These are phyloP conservation scores for Cyphomyrus plagiostoma DNA, from an alignment of 2,113 vertebrate genomes.

Conservation along the genomic window DNA sequence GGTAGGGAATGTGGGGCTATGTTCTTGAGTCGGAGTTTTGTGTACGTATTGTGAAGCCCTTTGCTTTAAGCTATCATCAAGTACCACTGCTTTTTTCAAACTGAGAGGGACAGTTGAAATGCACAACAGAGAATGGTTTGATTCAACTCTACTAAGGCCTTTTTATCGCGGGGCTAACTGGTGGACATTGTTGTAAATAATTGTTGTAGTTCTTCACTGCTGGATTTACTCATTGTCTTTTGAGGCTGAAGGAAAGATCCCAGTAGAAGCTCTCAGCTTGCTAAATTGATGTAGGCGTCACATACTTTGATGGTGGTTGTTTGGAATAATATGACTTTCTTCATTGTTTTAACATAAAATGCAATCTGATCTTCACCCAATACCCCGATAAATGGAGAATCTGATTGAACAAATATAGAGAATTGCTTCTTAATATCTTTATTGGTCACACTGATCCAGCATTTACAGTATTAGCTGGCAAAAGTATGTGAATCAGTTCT, in stretches of 20 bases:
- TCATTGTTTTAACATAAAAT: background rate
- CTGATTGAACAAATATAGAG: background rate
- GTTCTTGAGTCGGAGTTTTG: background rate
- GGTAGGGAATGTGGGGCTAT: background rate
- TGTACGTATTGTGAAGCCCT: background rate
- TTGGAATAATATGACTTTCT: background rate
- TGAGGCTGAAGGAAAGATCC: background rate
- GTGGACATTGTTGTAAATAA: background rate
- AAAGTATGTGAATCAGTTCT: background rate
- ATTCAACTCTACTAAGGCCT: background rate
- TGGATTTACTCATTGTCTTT: background rate
- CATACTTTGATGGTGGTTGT: background rate
- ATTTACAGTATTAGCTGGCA: background rate
- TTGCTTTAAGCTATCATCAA: background rate
- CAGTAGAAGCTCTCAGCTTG: background rate
- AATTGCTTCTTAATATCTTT: background rate
- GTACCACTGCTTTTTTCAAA: background rate
- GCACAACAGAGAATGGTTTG: background rate
- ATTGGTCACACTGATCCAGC: background rate
- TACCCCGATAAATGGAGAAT: background rate
- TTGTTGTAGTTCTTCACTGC: background rate
- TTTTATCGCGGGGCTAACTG: background rate
- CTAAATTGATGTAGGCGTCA: background rate
- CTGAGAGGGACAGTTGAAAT: background rate
- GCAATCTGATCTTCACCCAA: background rate